Evolutionary conservation across 2,888 invertebrate species (phyloP), one percentile per base, ranked within the genome.

Genomic region (Plusia festucae): DNA sequence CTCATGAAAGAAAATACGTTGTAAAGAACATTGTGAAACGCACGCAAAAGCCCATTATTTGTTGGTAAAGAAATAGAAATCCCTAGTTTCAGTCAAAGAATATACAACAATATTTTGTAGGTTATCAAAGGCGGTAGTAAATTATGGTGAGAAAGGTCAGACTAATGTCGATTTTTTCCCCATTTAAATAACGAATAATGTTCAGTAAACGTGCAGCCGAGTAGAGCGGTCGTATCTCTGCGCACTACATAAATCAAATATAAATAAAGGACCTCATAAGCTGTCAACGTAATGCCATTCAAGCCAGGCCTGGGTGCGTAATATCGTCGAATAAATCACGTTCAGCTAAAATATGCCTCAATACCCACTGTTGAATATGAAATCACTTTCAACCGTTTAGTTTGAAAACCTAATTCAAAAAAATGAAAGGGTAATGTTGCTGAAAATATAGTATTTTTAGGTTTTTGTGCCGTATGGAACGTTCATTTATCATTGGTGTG

Each of bases 201-300:
- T 83, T 85, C 78, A 79, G 85, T 83, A 81, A 76, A 79, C 71
- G 78, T 76, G 78, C 80, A 83, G 77, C 73, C 73, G 75, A 70
- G 82, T 82, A 83, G 79, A 75, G 78, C 82, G 79, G 79, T 83
- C 85, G 85, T 93, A 93, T 93, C 92, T 92, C 84, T 90, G 87
- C 88, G 88, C 90, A 91, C 91, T 93, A 93, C 93, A 93, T 94
- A 94, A 93, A 93, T 94, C 94, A 93, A 86, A 89, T 87, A 88
- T 90, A 93, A 92, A 93, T 93, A 93, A 93, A 92, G 92, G 91
- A 91, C 90, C 93, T 93, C 92, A 93, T 93, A 94, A 93, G 91
- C 90, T 93, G 93, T 93, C 94, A 93, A 90, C 91, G 88, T 93
- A 93, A 93, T 93, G 88, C 94, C 90, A 93, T 94, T 93, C 90